Base-by-base conservation (phyloP, 2,797 vertebrate species). In the Pangasius macronema region DNA sequence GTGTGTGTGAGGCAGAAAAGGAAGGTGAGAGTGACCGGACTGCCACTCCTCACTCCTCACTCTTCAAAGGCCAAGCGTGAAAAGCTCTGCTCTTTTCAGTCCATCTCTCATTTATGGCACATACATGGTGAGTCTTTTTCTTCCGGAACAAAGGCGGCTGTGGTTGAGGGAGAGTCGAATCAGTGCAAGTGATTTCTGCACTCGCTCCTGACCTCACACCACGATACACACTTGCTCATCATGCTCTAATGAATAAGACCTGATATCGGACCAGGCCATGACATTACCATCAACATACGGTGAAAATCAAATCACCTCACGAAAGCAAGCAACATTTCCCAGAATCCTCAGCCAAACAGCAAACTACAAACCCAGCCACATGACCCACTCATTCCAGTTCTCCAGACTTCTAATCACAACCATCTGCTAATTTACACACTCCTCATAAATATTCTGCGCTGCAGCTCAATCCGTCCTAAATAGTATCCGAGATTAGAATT, bases 51-150 rank as follows among this genome's bases (percentile, higher is more conserved):
- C 20, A 30, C 67, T 88, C 92, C 90, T 91, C 90, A 90, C 85
- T 92, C 93, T 94, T 95, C 93, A 95, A 95, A 95, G 93, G 86
- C 70, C 79, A 63, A 59, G 65, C 39, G 42, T 89, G 85, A 89
- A 85, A 76, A 83, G 67, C 70, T n/a, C 79, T 86, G 77, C 27
- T 77, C 46, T 83, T 85, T 68, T 75, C 53, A 61, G 55, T 76
- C 55, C 49, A 39, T 84, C 67, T 57, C 20, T 24, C 67, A 1
- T 11, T 30, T 51, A 42, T 46, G 33, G 51, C n/a, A 80, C 10
- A 42, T 61, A 46, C 36, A 22, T 36, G 22, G 22, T 73, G 70
- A 5, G 10, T n/a, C 22, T 75, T 49, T 27, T 27, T 75, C 3
- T 75, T 80, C 76, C 1, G 4, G 49, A 80, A 53, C 27, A 61